Base-by-base conservation (phyloP, 2,888 invertebrate genomes). In the Xanthia togata region DNA sequence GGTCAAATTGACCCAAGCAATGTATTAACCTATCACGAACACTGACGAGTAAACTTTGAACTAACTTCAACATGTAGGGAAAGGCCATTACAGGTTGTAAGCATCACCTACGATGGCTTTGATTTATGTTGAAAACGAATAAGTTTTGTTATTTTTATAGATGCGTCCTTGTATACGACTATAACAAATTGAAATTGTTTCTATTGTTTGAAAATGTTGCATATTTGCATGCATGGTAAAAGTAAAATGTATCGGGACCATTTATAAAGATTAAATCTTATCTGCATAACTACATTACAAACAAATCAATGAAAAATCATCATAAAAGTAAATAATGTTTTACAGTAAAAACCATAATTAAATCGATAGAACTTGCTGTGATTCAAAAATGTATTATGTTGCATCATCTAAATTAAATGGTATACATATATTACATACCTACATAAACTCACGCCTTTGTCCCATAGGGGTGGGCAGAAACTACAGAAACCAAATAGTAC, bases 1-100 rank as follows among this genome's bases (percentile, higher is more conserved):
- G 63, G 77, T 84, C 73, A 84, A 81, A 73, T 38, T 60, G 55
- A 65, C 26, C 23, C 53, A 60, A 81, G 77, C 70, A 70, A 84
- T 78, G 68, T 68, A 53, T 83, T 77, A 73, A 70, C 72, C 50
- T 60, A 77, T 38, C 68, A 71, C 53, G 53, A 44, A 73, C 70
- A 78, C 35, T 44, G 47, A 35, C 44, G 20, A 55, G 20, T 78
- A 70, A 73, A 31, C 83, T 78, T 70, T 82, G 60, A 85, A 76
- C 81, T 70, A 26, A 68, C 50, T 73, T 73, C 31, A 70, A 78
- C 71, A 6, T 53, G 50, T 50, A 41, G 8, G 14, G 35, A 70
- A 70, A 78, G 47, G 4, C 60, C 0, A 38, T 62, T 59, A 76
- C n/a, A 35, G 20, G 59, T 57, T 47, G 68, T 53, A 31, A 17